Conservation (phyloP, 1,140 invertebrate species). For the Riptortus pedestris region DNA sequence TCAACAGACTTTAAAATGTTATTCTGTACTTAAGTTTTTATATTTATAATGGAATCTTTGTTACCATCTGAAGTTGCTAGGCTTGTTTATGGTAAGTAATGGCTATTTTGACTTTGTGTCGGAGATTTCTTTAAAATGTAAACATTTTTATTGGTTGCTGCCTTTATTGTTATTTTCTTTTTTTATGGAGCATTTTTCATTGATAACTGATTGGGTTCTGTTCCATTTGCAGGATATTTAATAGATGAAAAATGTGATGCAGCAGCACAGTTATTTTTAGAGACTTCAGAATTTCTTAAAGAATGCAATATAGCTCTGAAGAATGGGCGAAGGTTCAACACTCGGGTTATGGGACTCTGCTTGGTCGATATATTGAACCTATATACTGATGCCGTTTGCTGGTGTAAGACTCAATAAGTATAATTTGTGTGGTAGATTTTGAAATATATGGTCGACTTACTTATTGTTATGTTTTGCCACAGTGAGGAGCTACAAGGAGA, state of each 20-base stretch:
- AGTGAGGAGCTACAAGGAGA: no score
- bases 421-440: no score
- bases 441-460: no score
- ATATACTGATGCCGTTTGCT: slow-evolving; percentile 35
- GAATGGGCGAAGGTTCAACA: slow-evolving; percentile 37
- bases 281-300: slow-evolving; percentile 38
- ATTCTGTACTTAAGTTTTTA: not conserved
- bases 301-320: slow-evolving; percentile 38
- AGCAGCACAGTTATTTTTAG: slow-evolving; percentile 38
- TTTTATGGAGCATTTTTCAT: no score
- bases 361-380: slow-evolving; percentile 39
- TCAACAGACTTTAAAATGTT: no score
- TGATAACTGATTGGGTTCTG: not conserved
- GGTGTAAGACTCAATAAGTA: slow-evolving; percentile 34
- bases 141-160: no score
- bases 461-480: no score
- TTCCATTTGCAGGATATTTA: slow-evolving; percentile 37
- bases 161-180: no score
- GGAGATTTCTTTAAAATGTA: not conserved
- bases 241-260: slow-evolving; percentile 38
- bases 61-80: slow-evolving; percentile 23
- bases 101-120: not conserved
- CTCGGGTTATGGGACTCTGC: slow-evolving; percentile 36
- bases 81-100: slow-evolving; percentile 21
- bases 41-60: slow-evolving; percentile 18